Conservation (phyloP, 2,113 vertebrate genomes). For the Rhinolophus sinicus region DNA sequence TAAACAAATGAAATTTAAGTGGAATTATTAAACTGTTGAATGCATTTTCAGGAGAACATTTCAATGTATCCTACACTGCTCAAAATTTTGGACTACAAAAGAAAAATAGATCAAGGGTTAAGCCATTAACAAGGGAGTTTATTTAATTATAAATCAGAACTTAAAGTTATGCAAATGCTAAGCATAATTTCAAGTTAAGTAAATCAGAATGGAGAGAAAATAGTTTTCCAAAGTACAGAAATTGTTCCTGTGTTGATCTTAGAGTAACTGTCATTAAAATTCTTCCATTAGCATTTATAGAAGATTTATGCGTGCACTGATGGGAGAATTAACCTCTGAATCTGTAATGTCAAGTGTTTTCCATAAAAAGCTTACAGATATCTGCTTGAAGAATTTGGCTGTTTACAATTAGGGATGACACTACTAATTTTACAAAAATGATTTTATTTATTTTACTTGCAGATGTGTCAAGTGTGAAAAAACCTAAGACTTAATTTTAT, state of each 20-base stretch:
- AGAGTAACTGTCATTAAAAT: slow-evolving; percentile 66
- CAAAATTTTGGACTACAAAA: not conserved
- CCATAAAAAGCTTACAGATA: slow-evolving; percentile 66
- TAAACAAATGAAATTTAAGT: not conserved
- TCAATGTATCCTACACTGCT: not conserved
- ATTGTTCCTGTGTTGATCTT: slow-evolving; percentile 39
- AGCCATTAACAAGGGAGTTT: not conserved
- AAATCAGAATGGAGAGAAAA: slow-evolving; percentile 50
- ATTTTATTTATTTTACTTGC: slow-evolving; percentile 73
- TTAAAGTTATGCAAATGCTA: not conserved
- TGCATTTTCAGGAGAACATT: not conserved
- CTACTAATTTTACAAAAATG: slow-evolving; percentile 67
- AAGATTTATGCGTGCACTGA: slow-evolving; percentile 67
- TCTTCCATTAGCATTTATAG: slow-evolving; percentile 69
- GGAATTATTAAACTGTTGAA: not conserved
- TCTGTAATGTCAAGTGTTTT: slow-evolving; percentile 75
- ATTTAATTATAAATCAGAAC: slow-evolving; percentile 19
- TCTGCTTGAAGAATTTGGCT: slow-evolving; percentile 60
- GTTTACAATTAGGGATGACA: slow-evolving; percentile 45
- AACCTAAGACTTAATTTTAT: slow-evolving; percentile 56
- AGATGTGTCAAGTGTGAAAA: slow-evolving; percentile 52
- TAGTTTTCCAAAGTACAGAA: slow-evolving; percentile 37
- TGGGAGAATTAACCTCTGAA: slow-evolving; percentile 75
- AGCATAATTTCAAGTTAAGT: slow-evolving; percentile 37
- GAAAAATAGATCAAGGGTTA: not conserved